A percentile compares a stretch with the other conserved stretches of the same genome.
Evolutionary conservation across 2,888 invertebrate genomes (phyloP).

Genomic region (Acrocyrtus sp.): DNA sequence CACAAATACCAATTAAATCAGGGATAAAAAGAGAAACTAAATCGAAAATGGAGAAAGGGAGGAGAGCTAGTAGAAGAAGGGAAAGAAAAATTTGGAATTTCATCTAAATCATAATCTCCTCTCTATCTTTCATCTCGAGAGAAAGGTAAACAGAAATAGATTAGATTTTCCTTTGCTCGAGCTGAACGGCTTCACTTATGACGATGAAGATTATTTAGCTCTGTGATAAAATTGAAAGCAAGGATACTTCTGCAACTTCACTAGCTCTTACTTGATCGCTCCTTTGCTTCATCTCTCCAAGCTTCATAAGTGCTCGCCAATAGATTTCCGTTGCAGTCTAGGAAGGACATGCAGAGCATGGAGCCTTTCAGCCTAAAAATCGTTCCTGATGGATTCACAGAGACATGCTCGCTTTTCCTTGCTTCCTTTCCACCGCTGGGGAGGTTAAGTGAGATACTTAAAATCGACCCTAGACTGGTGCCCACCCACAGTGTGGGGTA

Average conservation of each 20-base stretch:
- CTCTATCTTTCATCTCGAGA: too few species aligned
- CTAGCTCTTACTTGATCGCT: slow-evolving; percentile 60
- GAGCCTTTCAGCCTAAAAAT: slow-evolving; percentile 96
- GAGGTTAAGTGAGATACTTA: slow-evolving; percentile 87
- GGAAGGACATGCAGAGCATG: slow-evolving; percentile 92
- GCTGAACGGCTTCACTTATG: too few species aligned
- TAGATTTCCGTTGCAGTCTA: slow-evolving; percentile 93
- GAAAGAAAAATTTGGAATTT: too few species aligned
- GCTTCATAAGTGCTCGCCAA: slow-evolving; percentile 90
- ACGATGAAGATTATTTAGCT: too few species aligned
- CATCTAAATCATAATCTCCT: too few species aligned
- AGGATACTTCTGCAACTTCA: too few species aligned
- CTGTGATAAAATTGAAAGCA: too few species aligned
- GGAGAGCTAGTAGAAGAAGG: neutral
- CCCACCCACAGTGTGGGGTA: slow-evolving; percentile 97
- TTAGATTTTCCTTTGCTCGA: neutral
- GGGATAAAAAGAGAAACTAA: neutral
- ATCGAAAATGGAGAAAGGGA: neutral
- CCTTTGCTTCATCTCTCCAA: slow-evolving; percentile 86
- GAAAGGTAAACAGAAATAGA: neutral
- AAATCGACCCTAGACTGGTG: slow-evolving; percentile 94
- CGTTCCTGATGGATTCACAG: slow-evolving; percentile 88
- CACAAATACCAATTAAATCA: too few species aligned
- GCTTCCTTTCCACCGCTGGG: slow-evolving; percentile 77
- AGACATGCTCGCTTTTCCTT: slow-evolving; percentile 85